These are phyloP conservation scores for Clarias batrachus DNA, from an alignment of 2,113 vertebrate species.

Conservation along the genomic window DNA sequence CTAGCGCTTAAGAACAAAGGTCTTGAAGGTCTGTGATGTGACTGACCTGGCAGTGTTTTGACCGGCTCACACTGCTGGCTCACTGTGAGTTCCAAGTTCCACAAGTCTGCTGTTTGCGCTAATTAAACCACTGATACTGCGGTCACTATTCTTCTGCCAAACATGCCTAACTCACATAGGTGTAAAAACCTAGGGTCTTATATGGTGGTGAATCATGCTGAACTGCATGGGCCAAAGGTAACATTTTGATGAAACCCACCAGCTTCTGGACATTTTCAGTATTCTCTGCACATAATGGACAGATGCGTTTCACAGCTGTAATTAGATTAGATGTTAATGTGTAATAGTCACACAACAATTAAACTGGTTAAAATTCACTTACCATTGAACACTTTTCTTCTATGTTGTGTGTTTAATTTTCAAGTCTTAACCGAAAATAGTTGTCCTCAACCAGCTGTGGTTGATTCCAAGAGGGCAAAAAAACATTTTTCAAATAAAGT, in stretches of 20 bases:
- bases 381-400: background rate
- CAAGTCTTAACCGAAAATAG: background rate
- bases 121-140: slow-evolving; percentile 31
- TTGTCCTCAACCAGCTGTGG: background rate
- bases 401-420: background rate
- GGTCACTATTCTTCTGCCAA: slow-evolving; percentile 9
- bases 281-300: background rate
- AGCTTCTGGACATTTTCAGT: background rate
- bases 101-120: slow-evolving; percentile 44
- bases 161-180: background rate
- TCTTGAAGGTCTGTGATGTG: slow-evolving; percentile 21
- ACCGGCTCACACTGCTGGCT: slow-evolving; percentile 22
- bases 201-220: background rate
- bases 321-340: background rate
- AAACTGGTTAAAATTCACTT: background rate
- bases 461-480: no score
- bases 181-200: background rate
- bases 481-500: no score
- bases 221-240: background rate
- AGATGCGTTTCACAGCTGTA: background rate
- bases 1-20: background rate
- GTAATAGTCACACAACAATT: background rate
- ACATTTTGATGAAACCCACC: background rate
- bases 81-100: slow-evolving; percentile 25
- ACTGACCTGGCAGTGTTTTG: slow-evolving; percentile 18